These are phyloP conservation scores for Microtus richardsoni DNA, from an alignment of 2,113 vertebrate genomes.

Conservation along the genomic window DNA sequence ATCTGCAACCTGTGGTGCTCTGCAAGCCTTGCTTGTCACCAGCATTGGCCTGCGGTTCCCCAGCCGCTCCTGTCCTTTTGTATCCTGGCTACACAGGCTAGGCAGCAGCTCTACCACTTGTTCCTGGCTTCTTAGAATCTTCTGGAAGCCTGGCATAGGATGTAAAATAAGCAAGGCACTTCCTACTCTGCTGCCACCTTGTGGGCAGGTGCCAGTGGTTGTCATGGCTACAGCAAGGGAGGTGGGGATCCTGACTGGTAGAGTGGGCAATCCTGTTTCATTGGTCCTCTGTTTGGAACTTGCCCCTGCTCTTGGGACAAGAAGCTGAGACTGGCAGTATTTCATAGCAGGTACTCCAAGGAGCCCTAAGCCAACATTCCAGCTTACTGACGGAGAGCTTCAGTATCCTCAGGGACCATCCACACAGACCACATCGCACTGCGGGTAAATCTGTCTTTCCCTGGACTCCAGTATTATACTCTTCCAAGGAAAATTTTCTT, in stretches of 20 bases:
- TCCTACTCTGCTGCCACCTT: background rate
- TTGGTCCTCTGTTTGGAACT: fast-evolving
- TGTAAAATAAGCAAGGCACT: background rate
- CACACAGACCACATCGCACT: fast-evolving
- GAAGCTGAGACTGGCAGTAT: background rate
- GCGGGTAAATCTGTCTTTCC: background rate
- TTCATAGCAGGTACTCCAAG: background rate
- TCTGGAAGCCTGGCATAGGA: fast-evolving
- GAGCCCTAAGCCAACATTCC: fast-evolving
- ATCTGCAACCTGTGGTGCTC: background rate
- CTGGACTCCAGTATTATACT: too few relatives aligned
- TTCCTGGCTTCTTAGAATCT: background rate
- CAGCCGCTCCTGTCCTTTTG: fast-evolving
- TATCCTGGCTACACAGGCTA: background rate
- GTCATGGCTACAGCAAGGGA: background rate
- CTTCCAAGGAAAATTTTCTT: background rate
- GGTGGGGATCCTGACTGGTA: background rate
- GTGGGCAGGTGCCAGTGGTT: background rate
- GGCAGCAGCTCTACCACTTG: background rate
- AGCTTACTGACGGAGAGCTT: too few relatives aligned
- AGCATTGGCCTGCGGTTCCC: background rate
- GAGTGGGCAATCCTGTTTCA: fast-evolving
- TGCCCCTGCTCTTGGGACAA: background rate
- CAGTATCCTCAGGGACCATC: fast-evolving
- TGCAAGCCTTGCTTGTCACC: background rate